Evolutionary conservation across 1,140 invertebrate genomes (phyloP).

Genomic region (Hypsibius dujardini): DNA sequence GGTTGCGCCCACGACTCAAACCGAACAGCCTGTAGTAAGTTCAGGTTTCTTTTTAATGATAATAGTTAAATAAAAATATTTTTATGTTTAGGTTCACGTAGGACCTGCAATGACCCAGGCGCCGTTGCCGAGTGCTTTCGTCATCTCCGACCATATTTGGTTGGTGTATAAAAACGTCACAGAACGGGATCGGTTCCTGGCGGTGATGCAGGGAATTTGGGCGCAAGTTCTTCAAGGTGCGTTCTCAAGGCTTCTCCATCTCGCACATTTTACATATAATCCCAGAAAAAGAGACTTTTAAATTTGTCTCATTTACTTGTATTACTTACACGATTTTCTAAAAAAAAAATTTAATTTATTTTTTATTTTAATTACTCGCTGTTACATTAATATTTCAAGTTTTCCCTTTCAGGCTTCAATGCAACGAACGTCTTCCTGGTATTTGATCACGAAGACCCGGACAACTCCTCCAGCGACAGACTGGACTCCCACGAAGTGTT

Average conservation of each 20-base stretch:
- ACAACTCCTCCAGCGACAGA: not conserved
- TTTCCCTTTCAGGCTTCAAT: not conserved
- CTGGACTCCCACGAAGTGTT: conserved; percentile 6
- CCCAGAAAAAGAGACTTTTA: not conserved
- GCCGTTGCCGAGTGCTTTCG: not conserved
- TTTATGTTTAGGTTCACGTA: not conserved
- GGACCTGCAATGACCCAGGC: not conserved
- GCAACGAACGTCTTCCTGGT: not conserved
- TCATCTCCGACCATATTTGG: not conserved
- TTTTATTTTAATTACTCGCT: too few relatives aligned
- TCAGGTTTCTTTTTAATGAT: not conserved
- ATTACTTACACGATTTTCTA: not conserved
- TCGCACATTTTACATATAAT: too few relatives aligned
- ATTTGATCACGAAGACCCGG: not conserved
- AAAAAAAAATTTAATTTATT: not conserved
- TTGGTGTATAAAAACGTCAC: conserved; percentile 1
- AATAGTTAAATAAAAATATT: not conserved
- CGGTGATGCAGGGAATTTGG: not conserved
- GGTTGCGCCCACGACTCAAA: not conserved
- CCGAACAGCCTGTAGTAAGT: not conserved
- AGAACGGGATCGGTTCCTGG: conserved; percentile 1
- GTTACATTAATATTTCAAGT: too few relatives aligned
- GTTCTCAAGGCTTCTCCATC: too few relatives aligned
- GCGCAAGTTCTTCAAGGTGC: not conserved
- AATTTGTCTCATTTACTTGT: not conserved